Conservation (phyloP, 2,888 invertebrate species). For the Orthosia incerta region DNA sequence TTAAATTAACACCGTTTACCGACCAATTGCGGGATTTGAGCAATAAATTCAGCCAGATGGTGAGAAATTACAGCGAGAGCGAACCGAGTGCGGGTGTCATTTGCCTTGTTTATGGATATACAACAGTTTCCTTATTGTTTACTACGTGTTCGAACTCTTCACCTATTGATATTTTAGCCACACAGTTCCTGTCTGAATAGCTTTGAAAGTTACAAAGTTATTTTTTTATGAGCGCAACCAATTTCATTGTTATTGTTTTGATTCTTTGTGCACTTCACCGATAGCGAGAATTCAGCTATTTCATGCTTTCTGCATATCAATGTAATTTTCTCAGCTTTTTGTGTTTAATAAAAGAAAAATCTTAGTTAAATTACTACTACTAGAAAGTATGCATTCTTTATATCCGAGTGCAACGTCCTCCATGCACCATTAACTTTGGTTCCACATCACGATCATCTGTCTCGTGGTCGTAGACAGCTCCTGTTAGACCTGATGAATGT, state of each 20-base stretch:
- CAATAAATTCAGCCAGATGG: slow-evolving; percentile 82
- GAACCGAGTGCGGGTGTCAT: slow-evolving; percentile 67
- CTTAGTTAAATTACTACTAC: slow-evolving; percentile 57
- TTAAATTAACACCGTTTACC: slow-evolving; percentile 87
- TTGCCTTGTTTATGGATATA: slow-evolving; percentile 66
- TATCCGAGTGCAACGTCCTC: slow-evolving; percentile 82
- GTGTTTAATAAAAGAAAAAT: slow-evolving; percentile 53
- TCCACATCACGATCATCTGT: slow-evolving; percentile 77
- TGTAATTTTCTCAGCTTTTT: slow-evolving; percentile 41
- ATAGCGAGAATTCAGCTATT: slow-evolving; percentile 31
- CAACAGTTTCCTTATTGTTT: slow-evolving; percentile 9
- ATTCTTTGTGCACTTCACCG: slow-evolving; percentile 18
- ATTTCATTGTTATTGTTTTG: slow-evolving; percentile 39
- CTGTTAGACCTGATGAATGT: slow-evolving; percentile 60
- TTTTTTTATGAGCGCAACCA: slow-evolving; percentile 12
- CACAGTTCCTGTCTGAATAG: background rate
- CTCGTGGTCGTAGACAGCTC: slow-evolving; percentile 58
- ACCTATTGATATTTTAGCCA: slow-evolving; percentile 24
- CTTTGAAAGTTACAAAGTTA: slow-evolving; percentile 4
- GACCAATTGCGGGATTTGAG: slow-evolving; percentile 87
- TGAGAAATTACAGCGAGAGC: slow-evolving; percentile 63
- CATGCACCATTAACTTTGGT: slow-evolving; percentile 87
- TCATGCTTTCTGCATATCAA: slow-evolving; percentile 63
- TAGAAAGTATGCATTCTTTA: slow-evolving; percentile 76
- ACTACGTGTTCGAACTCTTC: slow-evolving; percentile 16